Percentiles rank a stretch among this genome's conserved stretches.
Conservation (phyloP, 2,797 vertebrate genomes). For the Pteronotus mesoamericanus region DNA sequence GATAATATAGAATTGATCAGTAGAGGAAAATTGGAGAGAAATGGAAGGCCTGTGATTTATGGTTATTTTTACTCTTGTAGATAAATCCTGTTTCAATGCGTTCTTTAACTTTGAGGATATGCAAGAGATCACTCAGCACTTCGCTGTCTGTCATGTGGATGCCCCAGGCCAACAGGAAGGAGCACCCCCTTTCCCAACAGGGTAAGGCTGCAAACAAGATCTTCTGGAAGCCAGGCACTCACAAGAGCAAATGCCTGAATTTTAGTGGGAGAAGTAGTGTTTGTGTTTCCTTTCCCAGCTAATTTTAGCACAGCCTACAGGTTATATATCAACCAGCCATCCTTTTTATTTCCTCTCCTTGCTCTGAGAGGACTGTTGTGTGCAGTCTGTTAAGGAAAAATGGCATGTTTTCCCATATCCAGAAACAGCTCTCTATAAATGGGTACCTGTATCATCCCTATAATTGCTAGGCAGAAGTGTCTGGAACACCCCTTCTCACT, state of each 20-base stretch:
- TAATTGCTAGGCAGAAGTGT: background rate
- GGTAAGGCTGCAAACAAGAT: slow-evolving; percentile 82
- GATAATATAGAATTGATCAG: background rate
- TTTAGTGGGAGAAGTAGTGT: background rate
- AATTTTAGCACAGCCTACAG: background rate
- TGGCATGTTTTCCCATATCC: background rate
- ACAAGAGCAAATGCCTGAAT: background rate
- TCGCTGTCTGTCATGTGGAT: slow-evolving; percentile 94
- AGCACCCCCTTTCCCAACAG: slow-evolving; percentile 90
- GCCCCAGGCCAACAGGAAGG: slow-evolving; percentile 96
- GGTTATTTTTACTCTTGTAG: slow-evolving; percentile 77
- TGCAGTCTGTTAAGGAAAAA: background rate
- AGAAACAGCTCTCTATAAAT: background rate
- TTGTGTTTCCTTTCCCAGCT: background rate
- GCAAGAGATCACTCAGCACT: slow-evolving; percentile 96
- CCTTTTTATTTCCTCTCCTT: background rate
- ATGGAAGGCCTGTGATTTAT: background rate
- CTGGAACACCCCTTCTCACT: background rate
- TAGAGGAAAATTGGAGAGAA: background rate
- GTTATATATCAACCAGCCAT: background rate
- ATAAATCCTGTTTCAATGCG: slow-evolving; percentile 97
- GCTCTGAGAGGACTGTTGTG: background rate
- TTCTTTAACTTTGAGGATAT: slow-evolving; percentile 98
- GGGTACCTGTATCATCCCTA: background rate
- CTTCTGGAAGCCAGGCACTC: background rate